phyloP scores from a whole-genome alignment of 2,888 invertebrate genomes.

The Nemotelus pantherinus region DNA sequence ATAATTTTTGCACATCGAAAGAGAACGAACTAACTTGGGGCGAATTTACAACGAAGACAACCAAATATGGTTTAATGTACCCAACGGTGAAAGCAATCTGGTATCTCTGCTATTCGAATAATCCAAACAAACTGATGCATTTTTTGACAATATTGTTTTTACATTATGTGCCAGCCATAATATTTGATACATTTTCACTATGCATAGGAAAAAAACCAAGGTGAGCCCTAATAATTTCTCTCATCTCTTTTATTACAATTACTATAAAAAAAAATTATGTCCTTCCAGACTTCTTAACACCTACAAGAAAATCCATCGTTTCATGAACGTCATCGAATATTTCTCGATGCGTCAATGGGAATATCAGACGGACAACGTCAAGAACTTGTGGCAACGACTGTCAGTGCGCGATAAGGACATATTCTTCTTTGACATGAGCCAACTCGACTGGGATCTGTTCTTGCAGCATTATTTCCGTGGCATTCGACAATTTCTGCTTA shows the following conservation, averaged over 20 bases:
- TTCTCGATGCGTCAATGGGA: constrained; percentile 83
- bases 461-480: constrained; percentile 75
- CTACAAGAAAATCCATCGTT: constrained; percentile 79
- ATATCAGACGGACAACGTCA: constrained; percentile 72
- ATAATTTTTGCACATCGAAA: constrained; percentile 86
- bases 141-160: constrained; percentile 70
- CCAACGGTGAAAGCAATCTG: constrained; percentile 76
- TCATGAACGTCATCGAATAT: constrained; percentile 78
- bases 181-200: constrained; percentile 69
- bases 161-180: constrained; percentile 73
- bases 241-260: not conserved
- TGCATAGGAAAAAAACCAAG: constrained; percentile 70
- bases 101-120: constrained; percentile 72
- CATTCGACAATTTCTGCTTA: constrained; percentile 78
- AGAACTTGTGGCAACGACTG: constrained; percentile 69
- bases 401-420: constrained; percentile 69
- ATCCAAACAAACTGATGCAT: constrained; percentile 68
- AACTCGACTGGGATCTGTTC: constrained; percentile 79
- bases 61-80: constrained; percentile 68
- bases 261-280: constrained; percentile 10
- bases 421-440: constrained; percentile 77
- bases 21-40: constrained; percentile 87
- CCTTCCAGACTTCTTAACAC: constrained; percentile 75
- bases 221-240: constrained; percentile 63
- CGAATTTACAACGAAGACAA: constrained; percentile 69